Conservation (phyloP, 2,113 vertebrate species). For the Cyprinodon tularosa region DNA sequence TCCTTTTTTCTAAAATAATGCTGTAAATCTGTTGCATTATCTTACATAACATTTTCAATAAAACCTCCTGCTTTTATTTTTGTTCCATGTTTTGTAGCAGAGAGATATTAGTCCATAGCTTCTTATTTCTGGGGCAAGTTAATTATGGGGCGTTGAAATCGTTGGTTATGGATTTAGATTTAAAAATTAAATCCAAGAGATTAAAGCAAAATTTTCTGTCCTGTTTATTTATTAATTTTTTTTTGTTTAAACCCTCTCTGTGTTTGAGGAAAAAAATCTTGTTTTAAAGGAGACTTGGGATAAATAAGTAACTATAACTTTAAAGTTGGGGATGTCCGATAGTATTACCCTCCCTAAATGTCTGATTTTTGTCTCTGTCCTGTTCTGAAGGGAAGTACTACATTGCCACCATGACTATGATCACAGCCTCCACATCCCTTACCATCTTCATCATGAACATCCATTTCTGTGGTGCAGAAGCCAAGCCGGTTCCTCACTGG, state of each 20-base stretch:
- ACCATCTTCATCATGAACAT: conserved; percentile 99
- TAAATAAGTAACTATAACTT: background rate
- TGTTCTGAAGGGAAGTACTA: conserved; percentile 92
- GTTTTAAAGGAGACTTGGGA: background rate
- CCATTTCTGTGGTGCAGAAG: conserved; percentile 95
- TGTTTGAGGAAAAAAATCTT: background rate
- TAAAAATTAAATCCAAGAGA: no score
- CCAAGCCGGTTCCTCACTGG: conserved; percentile 94
- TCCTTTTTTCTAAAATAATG: no score
- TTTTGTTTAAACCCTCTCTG: background rate
- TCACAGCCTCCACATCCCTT: conserved; percentile 96
- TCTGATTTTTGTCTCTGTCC: conserved; percentile 10
- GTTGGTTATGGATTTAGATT: no score
- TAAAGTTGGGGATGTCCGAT: background rate
- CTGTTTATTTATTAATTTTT: background rate
- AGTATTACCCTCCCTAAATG: background rate
- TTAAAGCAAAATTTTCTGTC: background rate
- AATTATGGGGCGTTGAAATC: background rate
- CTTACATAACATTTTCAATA: no score
- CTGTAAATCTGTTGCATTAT: no score
- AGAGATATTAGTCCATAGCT: no score
- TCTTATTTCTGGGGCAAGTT: no score
- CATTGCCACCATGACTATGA: conserved; percentile 98
- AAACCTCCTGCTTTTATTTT: no score
- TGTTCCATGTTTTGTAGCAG: no score